Evolutionary conservation across 2,797 vertebrate species (phyloP).

Genomic region (Balearica regulorum): DNA sequence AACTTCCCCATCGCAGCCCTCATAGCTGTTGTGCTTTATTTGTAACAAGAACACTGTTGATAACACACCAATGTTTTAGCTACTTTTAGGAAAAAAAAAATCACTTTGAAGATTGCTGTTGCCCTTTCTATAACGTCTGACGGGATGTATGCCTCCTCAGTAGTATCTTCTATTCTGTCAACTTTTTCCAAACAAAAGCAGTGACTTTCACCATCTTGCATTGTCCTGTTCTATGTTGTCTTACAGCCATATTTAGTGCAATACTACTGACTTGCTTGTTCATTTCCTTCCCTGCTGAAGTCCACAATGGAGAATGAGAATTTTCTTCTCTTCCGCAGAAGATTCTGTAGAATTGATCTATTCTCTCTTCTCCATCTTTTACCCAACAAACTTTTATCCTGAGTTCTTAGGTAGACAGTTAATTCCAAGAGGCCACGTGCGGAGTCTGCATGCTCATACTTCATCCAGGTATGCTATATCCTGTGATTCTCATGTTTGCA

Average conservation of each 20-base stretch:
- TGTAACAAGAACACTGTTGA: background rate
- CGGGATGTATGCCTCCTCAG: background rate
- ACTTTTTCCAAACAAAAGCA: background rate
- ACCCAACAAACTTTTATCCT: background rate
- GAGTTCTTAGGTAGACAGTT: background rate
- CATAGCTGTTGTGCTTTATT: background rate
- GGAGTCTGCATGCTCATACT: background rate
- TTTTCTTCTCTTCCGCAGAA: background rate
- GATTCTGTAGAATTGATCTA: background rate
- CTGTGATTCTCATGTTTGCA: background rate
- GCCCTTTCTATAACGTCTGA: background rate
- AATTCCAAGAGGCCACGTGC: background rate
- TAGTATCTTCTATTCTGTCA: background rate
- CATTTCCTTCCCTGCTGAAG: background rate
- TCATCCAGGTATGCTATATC: background rate
- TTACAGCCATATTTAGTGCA: background rate
- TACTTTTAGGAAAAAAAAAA: background rate
- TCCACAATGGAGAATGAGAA: background rate
- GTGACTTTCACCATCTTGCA: background rate
- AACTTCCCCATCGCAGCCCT: background rate
- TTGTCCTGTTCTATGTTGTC: background rate
- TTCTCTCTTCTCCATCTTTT: background rate
- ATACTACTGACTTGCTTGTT: background rate
- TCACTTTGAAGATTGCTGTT: background rate
- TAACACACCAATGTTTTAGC: background rate